Evolutionary conservation across 2,888 invertebrate species (phyloP), one percentile per base, ranked within the genome.

Genomic region (Eilema sororculum): DNA sequence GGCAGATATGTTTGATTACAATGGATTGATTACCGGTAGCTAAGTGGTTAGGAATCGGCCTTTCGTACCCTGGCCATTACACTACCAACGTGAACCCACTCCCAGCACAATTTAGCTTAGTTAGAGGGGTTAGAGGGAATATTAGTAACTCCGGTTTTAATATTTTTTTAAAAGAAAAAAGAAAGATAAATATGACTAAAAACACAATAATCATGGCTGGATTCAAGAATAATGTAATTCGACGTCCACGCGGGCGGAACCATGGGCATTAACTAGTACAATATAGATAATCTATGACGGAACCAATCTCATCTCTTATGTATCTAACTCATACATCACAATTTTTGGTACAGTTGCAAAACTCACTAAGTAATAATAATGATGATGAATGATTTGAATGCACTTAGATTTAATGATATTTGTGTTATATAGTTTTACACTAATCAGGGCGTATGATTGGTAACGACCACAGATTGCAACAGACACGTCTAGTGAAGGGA

Each of bases 381-480:
- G 33, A 22, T 41, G 22, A 33, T 41, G 41, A 25, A 57, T 20
- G 24, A 52, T 65, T 57, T 41, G 62, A 57, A 58, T 65, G 56
- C 65, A 65, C 33, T 65, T 33, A 24, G 30, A 59, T 66, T 30
- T 41, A 41, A 33, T 22, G 16, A 62, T 37, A 67, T 67, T 62
- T 57, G 46, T 68, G 62, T 52, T 37, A 25, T 37, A 37, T 24
- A 22, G 41, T 41, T 33, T 65, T 24, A 58, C 46, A 41, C 61
- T 68, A 56, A 69, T 69, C 74, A 67, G 69, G 60, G 30, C 66
- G 57, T 16, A 37, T 62, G 77, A 76, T 71, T 65, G 65, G 70
- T 64, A 68, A 75, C 65, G 69, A 73, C 74, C 73, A 69, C 72
- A 68, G 68, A 52, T 80, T 77, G 46, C 80, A 72, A 75, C 78